phyloP scores from a whole-genome alignment of 2,888 invertebrate genomes.

The Drosophila meridiana region DNA sequence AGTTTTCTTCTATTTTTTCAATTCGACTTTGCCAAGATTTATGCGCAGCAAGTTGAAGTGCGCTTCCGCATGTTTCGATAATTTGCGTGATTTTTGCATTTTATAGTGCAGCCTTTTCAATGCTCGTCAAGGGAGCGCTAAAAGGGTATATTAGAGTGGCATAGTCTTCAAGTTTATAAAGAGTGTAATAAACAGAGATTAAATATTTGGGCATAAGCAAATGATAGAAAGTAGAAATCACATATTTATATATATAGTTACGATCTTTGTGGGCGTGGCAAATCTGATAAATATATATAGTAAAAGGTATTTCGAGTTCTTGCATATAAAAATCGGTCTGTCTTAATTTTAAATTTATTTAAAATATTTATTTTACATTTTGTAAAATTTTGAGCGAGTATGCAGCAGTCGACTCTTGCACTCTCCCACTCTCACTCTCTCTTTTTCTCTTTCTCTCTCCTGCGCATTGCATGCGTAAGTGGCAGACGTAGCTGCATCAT shows the following conservation, averaged over 20 bases:
- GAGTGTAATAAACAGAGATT: neutral
- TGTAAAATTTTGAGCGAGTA: neutral
- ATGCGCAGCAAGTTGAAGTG: constrained; percentile 72
- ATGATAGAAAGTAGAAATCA: neutral
- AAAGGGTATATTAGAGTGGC: neutral
- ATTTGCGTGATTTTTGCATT: constrained; percentile 81
- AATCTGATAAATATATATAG: neutral
- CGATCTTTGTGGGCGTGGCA: neutral
- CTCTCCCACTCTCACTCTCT: neutral
- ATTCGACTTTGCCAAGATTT: constrained; percentile 72
- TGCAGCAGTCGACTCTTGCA: neutral
- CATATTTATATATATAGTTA: neutral
- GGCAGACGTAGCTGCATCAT: constrained; percentile 63
- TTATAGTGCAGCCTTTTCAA: constrained; percentile 31
- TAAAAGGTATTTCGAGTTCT: too few relatives aligned
- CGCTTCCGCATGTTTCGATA: constrained; percentile 79
- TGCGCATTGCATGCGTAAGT: constrained; percentile 38
- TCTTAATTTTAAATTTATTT: neutral
- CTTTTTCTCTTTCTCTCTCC: too few relatives aligned
- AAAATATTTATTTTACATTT: neutral
- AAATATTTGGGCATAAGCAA: neutral
- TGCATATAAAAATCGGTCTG: too few relatives aligned
- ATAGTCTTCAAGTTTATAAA: neutral
- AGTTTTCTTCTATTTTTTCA: constrained; percentile 36
- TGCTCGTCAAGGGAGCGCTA: neutral